Base-by-base conservation (phyloP, 2,113 vertebrate genomes). In the Apaloderma vittatum region DNA sequence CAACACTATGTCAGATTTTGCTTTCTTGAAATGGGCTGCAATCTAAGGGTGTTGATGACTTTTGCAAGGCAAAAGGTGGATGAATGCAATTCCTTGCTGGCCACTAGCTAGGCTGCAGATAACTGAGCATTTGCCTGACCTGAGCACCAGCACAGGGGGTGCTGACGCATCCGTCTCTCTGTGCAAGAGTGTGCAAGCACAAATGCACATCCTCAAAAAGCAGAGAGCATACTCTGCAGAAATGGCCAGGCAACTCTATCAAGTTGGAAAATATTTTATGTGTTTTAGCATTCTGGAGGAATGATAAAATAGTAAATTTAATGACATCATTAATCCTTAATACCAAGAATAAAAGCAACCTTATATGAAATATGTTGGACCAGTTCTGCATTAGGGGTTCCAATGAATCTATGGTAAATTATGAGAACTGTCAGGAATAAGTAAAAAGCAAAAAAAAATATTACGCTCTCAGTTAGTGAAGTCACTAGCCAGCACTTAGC, bases 291-390 rank as follows among this genome's bases (percentile, higher is more conserved):
- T 77, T 91, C 81, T 71, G 73, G 55, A 87, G 46, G 46, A 66
- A 77, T n/a, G 70, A 74, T 49, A 85, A 85, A 90, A 88, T 37
- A 67, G 65, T 78, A 75, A 85, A 92, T 97, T 51, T 63, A 94
- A 91, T 93, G 51, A 80, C 76, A 89, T 36, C 22, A 54, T 73
- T 40, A 95, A 86, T 54, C 32, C 65, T 89, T 76, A 87, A 84
- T 30, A 91, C 27, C 27, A 74, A 48, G 20, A 40, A 94, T 89
- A 89, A 93, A 91, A 95, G 89, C 79, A 88, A 76, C 40, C 66
- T 84, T 55, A 49, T 37, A 57, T 86, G 75, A 94, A 94, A 93
- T 57, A 95, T 21, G 61, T 92, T 54, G 83, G 78, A 32, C n/a
- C 36, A 73, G 79, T 45, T 94, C 71, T 90, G 79, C 72, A 76